Base-by-base conservation (phyloP, 2,888 invertebrate species). In the Eumacrocentrus americanus region DNA sequence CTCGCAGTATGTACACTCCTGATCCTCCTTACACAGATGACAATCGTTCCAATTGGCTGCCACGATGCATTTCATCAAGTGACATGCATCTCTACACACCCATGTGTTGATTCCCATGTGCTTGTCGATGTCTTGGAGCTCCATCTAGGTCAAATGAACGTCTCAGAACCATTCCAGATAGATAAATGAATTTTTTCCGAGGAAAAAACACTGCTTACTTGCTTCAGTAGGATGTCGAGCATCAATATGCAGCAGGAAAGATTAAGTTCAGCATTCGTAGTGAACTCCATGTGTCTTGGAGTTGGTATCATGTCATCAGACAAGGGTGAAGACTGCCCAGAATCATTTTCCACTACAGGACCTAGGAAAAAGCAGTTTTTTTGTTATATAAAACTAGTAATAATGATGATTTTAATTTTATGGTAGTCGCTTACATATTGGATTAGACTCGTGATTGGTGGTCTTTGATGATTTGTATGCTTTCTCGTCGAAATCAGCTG, bases 221-320 rank as follows among this genome's bases (percentile, higher is more conserved):
- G 98, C 83, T 96, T 96, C 11, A 98, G 83, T 48, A 97, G 83
- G 68, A 98, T 91, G 77, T 99, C 98, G 65, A 98, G 83, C 95
- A 98, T 97, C 37, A 98, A 86, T 67, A 98, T 94, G 78, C 95
- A 98, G 76, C 97, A 97, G 0, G 93, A 92, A n/a, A 97, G 84
- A 79, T 95, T 94, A 54, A 89, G 83, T 72, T 90, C 90, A 12
- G 87, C 85, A 68, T 89, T 89, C 0, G 86, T 85, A 66, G 90
- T 89, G 58, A 90, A 90, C 73, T 89, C 89, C 61, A 87, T 86
- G 64, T 86, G 85, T 47, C 86, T 83, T 16, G 84, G 84, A 11
- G 84, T 83, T 1, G 86, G 86, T 3, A 84, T 85, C 74, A 88
- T 86, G 66, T 90, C 89, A 69, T 90, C 90, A 1, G 89, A 89